Base-by-base conservation (phyloP, 2,888 invertebrate species). In the Mesorhabditis sp. region DNA sequence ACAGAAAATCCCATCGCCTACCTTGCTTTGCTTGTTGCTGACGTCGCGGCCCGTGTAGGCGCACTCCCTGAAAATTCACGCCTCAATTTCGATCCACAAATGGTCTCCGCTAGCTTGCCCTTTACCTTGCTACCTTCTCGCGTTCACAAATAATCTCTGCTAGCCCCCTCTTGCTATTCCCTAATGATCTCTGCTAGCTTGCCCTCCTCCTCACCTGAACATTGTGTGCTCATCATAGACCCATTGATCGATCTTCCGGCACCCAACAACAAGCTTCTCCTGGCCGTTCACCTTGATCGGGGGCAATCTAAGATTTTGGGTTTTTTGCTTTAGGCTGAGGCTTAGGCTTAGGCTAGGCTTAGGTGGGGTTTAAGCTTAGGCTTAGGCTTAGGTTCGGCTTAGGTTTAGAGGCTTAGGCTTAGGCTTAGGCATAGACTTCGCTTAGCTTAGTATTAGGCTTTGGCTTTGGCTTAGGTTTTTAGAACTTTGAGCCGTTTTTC, bases 31-130 rank as follows among this genome's bases (percentile, higher is more conserved):
- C 64, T 76, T 77, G 28, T 45, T 69, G 7, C 73, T 74, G 65
- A 76, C 75, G 63, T 77, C 67, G 62, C 74, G 73, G 68, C 80
- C 80, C 13, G 72, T 73, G 73, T 80, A 80, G 45, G 80, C 80
- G 67, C 80, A 80, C 66, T 79, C 78, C 50, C 80, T 71, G 64
- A 78, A 50, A 28, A 28, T 28, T 28, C 28, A 28, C 28, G 28
- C 2, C 2, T 28, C 28, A 28, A 28, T 28, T 28, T 2, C 28
- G 28, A 28, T 28, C 28, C 28, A 28, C 28, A 28, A 28, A 28
- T 28, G 28, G 28, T 28, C 28, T 1, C 58, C 2, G 58, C n/a
- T 50, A 13, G 58, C 7, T 13, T 50, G 58, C n/a, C 10, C 7
- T 13, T n/a, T n/a, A n/a, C n/a, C n/a, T n/a, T n/a, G n/a, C n/a